Evolutionary conservation across 2,113 vertebrate species (phyloP).

Genomic region (Trematomus loennbergii): DNA sequence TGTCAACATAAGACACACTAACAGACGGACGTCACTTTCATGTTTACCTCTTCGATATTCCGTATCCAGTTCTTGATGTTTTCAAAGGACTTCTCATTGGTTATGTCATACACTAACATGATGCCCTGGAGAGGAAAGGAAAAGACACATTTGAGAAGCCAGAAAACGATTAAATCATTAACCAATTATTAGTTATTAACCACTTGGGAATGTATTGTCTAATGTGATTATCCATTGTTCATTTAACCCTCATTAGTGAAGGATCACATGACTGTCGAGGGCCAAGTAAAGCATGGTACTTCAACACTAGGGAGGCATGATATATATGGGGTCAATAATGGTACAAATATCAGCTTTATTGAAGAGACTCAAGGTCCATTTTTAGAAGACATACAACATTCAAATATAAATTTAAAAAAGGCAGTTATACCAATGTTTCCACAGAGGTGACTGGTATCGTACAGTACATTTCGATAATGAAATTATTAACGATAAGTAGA

Average conservation of each 20-base stretch:
- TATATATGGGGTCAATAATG: no score
- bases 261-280: constrained; percentile 5
- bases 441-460: no score
- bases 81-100: constrained; percentile 97
- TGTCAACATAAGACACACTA: background rate
- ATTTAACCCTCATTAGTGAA: background rate
- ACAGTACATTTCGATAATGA: no score
- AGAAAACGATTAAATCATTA: background rate
- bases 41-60: constrained; percentile 95
- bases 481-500: no score
- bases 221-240: background rate
- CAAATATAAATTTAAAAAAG: no score
- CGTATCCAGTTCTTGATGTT: constrained; percentile 99
- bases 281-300: background rate
- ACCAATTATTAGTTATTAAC: background rate
- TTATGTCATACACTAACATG: constrained; percentile 97
- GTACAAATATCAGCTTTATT: no score
- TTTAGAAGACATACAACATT: no score
- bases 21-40: background rate
- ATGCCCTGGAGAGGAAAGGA: constrained; percentile 86
- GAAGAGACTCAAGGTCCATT: no score
- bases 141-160: background rate
- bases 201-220: background rate
- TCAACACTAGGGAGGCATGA: background rate
- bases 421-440: no score